phyloP scores from a whole-genome alignment of 1,140 invertebrate genomes.

The Galleria mellonella region DNA sequence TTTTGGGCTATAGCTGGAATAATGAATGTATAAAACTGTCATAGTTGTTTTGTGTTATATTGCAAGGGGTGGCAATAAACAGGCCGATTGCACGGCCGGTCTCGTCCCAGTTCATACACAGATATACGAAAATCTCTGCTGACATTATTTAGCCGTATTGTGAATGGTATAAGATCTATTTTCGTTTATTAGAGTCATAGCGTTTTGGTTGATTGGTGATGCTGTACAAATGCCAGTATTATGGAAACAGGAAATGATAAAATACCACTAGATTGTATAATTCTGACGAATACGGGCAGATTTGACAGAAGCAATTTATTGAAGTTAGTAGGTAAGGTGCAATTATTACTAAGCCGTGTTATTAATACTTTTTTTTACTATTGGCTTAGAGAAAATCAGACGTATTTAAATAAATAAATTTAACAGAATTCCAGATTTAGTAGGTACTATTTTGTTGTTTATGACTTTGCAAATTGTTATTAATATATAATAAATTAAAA shows the following conservation, averaged over 20 bases:
- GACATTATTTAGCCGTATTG: background rate
- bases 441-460: no score
- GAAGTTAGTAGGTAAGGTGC: background rate
- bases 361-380: background rate
- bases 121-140: background rate
- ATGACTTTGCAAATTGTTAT: no score
- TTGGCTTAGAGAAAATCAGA: no score
- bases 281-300: background rate
- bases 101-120: slow-evolving; percentile 6
- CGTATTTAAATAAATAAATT: no score
- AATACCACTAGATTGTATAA: slow-evolving; percentile 1
- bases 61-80: slow-evolving; percentile 26
- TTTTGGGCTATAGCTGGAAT: slow-evolving; percentile 7
- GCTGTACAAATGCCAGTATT: background rate
- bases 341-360: background rate
- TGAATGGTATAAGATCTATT: background rate
- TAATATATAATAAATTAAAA: no score
- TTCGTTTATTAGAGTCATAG: background rate
- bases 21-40: slow-evolving; percentile 24
- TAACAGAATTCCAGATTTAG: no score
- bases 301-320: background rate
- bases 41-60: slow-evolving; percentile 28
- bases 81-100: slow-evolving; percentile 19
- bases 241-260: slow-evolving; percentile 7
- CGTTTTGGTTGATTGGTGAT: background rate